Evolutionary conservation across 2,888 invertebrate species (phyloP), one percentile per base, ranked within the genome.

Genomic region (Agriopis leucophaearia): DNA sequence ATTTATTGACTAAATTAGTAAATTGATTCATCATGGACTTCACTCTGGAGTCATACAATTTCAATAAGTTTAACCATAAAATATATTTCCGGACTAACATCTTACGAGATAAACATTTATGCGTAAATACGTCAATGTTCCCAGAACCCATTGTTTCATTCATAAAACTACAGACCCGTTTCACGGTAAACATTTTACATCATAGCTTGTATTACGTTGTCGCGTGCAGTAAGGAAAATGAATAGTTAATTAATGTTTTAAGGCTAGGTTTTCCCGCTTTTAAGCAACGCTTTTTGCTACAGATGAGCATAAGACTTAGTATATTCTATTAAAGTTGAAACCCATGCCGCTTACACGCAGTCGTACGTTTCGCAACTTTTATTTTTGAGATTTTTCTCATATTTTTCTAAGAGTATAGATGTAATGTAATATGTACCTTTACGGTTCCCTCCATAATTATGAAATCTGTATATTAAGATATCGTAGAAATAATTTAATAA

Each of bases 211-310:
- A 36, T 57, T 50, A 44, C 42, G 57, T 52, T 40, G 67, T 40
- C 16, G 48, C 63, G 48, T 58, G 64, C 16, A 56, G 13, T 40
- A n/a, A 64, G 65, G 65, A 65, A 59, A 59, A 65, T 27, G 38
- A 51, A 47, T 59, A 18, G 8, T 48, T 56, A 51, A 54, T 54
- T 48, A 40, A 42, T n/a, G 18, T 48, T 50, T 27, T 27, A 27
- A 5, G 27, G n/a, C n/a, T n/a, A n/a, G n/a, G n/a, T n/a, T n/a
- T n/a, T n/a, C n/a, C n/a, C n/a, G n/a, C n/a, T n/a, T n/a, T n/a
- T n/a, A n/a, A n/a, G n/a, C n/a, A n/a, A n/a, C n/a, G n/a, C n/a
- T n/a, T n/a, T n/a, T n/a, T n/a, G n/a, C n/a, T n/a, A n/a, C n/a
- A n/a, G n/a, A n/a, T n/a, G n/a, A n/a, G n/a, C n/a, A n/a, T n/a